phyloP scores from a whole-genome alignment of 2,797 vertebrate genomes.

The Halcyon smyrnensis region DNA sequence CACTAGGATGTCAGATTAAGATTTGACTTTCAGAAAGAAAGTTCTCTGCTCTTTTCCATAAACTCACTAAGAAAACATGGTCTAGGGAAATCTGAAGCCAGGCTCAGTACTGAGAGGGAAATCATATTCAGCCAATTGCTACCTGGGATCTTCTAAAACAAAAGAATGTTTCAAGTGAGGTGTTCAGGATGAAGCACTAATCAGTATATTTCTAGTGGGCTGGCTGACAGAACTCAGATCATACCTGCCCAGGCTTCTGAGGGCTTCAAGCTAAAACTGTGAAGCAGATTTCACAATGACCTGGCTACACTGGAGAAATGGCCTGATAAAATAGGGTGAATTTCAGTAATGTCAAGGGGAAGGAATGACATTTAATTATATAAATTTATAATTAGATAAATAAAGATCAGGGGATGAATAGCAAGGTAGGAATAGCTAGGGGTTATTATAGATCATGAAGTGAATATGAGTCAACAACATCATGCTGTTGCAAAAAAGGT shows the following conservation, averaged over 20 bases:
- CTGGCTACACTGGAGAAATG: neutral
- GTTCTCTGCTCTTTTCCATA: neutral
- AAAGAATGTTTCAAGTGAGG: neutral
- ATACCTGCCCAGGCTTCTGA: neutral
- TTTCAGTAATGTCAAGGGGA: neutral
- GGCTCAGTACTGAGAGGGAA: neutral
- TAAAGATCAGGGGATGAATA: neutral
- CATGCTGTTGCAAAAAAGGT: neutral
- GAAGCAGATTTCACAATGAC: neutral
- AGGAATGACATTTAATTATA: neutral
- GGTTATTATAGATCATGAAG: neutral
- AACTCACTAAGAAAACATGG: neutral
- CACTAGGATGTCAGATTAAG: neutral
- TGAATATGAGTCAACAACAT: slow-evolving; percentile 4
- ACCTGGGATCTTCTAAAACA: neutral
- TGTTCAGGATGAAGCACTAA: neutral
- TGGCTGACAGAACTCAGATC: neutral
- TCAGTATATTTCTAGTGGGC: neutral
- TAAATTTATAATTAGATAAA: neutral
- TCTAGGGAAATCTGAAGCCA: neutral
- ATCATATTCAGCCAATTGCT: neutral
- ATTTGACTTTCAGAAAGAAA: neutral
- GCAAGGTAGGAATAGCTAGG: neutral
- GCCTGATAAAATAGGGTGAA: neutral
- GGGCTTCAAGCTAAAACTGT: neutral